These are phyloP conservation scores for Naja naja DNA, from an alignment of 2,113 vertebrate genomes.

Conservation along the genomic window DNA sequence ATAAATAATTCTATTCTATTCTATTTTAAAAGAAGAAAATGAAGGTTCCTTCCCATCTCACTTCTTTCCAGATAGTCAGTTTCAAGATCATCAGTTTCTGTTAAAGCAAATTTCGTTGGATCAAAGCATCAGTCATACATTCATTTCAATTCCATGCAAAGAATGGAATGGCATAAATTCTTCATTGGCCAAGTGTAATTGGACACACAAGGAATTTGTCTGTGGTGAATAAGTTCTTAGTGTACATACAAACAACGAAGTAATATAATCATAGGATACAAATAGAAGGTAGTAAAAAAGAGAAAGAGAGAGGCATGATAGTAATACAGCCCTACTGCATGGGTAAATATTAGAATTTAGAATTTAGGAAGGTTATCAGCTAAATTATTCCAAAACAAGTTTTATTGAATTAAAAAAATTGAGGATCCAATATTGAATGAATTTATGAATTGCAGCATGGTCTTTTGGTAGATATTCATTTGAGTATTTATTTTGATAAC, in stretches of 20 bases:
- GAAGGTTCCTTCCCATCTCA: not conserved
- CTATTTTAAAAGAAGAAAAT: not conserved
- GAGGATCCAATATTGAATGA: not conserved
- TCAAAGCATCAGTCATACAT: not conserved
- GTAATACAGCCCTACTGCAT: no score
- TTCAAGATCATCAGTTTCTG: not conserved
- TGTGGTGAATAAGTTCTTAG: no score
- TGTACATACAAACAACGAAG: no score
- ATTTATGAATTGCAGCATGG: not conserved
- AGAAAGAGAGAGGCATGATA: no score
- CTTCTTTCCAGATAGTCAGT: not conserved
- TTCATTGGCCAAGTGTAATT: no score
- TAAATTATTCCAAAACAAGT: not conserved
- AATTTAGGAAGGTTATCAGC: not conserved
- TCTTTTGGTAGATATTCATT: not conserved
- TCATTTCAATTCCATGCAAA: not conserved
- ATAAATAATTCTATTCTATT: no score
- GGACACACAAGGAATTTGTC: no score
- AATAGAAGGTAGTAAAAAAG: no score
- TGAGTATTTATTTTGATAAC: not conserved
- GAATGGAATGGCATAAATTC: not conserved
- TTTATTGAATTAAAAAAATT: not conserved
- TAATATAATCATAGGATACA: no score
- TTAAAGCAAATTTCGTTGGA: not conserved
- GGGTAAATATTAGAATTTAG: no score